Conservation (phyloP, 2,797 vertebrate species). For the Macropodus opercularis region DNA sequence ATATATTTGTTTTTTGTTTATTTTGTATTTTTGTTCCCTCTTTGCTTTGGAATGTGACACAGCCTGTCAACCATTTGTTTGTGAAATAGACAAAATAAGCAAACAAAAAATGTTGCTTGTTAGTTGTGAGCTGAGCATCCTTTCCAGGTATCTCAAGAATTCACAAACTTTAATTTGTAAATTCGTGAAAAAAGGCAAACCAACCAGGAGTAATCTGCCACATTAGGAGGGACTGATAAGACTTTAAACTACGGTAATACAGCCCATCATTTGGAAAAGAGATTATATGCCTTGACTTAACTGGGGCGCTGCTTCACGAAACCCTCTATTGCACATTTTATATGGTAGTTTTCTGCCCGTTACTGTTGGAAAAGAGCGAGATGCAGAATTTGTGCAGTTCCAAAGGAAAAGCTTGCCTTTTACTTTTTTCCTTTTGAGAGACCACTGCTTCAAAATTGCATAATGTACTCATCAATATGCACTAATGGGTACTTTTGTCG, state of each 20-base stretch:
- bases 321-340: constrained; percentile 91
- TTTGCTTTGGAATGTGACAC: constrained; percentile 98
- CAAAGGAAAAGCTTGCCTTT: constrained; percentile 75
- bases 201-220: constrained; percentile 78
- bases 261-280: constrained; percentile 80
- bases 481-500: constrained; percentile 90
- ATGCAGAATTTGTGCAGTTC: constrained; percentile 89
- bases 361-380: constrained; percentile 86
- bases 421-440: constrained; percentile 80
- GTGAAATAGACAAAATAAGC: constrained; percentile 85
- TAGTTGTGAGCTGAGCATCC: constrained; percentile 90
- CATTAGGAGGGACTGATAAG: constrained; percentile 80
- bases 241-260: constrained; percentile 73
- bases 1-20: constrained; percentile 73
- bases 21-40: constrained; percentile 58
- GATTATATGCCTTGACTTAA: constrained; percentile 80
- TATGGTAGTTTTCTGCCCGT: constrained; percentile 88
- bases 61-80: constrained; percentile 89
- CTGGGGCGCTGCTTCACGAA: constrained; percentile 78
- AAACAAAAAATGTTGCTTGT: constrained; percentile 85
- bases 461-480: constrained; percentile 89
- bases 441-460: constrained; percentile 86
- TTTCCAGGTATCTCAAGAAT: constrained; percentile 87
- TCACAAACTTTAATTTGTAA: constrained; percentile 91
- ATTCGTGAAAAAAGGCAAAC: constrained; percentile 72